Evolutionary conservation across 2,888 invertebrate species (phyloP).

Genomic region (Caenorhabditis sp.): DNA sequence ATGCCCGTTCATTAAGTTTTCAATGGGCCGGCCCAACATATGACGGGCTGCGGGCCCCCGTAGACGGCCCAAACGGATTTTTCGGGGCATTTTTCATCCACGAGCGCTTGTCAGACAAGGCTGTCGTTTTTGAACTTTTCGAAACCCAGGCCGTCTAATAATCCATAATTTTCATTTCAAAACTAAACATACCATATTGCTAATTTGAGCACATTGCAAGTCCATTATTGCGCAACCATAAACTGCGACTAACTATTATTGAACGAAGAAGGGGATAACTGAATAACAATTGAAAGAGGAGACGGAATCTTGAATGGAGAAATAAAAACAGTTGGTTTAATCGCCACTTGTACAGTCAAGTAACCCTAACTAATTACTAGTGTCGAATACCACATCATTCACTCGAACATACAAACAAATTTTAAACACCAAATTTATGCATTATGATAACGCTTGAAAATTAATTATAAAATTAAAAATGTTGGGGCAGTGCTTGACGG

Average conservation of each 20-base stretch:
- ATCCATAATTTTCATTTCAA: no score
- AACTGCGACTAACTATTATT: not conserved
- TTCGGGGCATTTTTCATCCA: no score
- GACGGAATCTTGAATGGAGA: not conserved
- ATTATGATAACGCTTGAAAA: not conserved
- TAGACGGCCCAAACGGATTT: no score
- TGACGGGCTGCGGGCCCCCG: no score
- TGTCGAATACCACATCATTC: not conserved
- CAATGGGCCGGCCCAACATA: no score
- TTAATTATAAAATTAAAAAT: not conserved
- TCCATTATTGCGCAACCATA: not conserved
- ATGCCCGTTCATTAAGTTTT: no score
- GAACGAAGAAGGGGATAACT: not conserved
- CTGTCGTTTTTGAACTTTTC: no score
- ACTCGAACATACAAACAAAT: not conserved
- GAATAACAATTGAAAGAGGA: not conserved
- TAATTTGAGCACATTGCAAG: not conserved
- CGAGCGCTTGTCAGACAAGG: no score
- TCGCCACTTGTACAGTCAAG: constrained; percentile 5
- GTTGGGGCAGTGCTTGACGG: not conserved
- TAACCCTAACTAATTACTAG: not conserved
- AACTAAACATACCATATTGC: not conserved
- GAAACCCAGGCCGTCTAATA: no score
- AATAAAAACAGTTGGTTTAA: constrained; percentile 8
- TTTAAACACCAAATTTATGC: not conserved